Evolutionary conservation across 1,140 invertebrate genomes (phyloP).

Genomic region (Drosophila ironensis): DNA sequence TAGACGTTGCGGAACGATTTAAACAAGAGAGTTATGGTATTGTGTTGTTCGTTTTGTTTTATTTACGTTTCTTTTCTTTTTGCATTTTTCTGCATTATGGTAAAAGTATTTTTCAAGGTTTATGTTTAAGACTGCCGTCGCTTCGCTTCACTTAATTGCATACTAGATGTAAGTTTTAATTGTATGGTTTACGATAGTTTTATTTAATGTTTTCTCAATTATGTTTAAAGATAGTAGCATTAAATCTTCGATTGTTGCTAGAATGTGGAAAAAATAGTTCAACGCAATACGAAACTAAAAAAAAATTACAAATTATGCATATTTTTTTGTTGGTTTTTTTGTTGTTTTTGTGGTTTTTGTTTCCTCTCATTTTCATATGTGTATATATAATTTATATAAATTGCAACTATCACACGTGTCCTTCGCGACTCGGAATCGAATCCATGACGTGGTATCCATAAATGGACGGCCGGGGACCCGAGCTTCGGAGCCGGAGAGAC

Average conservation of each 20-base stretch:
- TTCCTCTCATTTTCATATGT: slow-evolving; percentile 52
- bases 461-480: slow-evolving; percentile 2
- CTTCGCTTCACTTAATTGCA: slow-evolving; percentile 48
- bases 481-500: slow-evolving; percentile 40
- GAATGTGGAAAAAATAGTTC: slow-evolving; percentile 56
- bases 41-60: slow-evolving; percentile 37
- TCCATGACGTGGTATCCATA: not conserved
- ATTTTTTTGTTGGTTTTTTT: too few species aligned
- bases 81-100: slow-evolving; percentile 33
- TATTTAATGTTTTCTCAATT: slow-evolving; percentile 22
- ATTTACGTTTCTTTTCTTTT: slow-evolving; percentile 31
- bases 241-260: slow-evolving; percentile 76
- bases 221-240: slow-evolving; percentile 65
- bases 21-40: slow-evolving; percentile 46
- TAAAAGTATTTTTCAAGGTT: slow-evolving; percentile 64
- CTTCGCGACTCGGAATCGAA: slow-evolving; percentile 30
- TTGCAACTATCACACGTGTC: slow-evolving; percentile 79
- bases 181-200: slow-evolving; percentile 59
- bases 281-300: slow-evolving; percentile 49
- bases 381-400: slow-evolving; percentile 79
- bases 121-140: slow-evolving; percentile 42
- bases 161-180: slow-evolving; percentile 48
- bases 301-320: slow-evolving; percentile 51
- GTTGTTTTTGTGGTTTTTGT: slow-evolving; percentile 42
- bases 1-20: slow-evolving; percentile 35